These are phyloP conservation scores for Dryobota labecula DNA, from an alignment of 2,888 invertebrate species.

Conservation along the genomic window DNA sequence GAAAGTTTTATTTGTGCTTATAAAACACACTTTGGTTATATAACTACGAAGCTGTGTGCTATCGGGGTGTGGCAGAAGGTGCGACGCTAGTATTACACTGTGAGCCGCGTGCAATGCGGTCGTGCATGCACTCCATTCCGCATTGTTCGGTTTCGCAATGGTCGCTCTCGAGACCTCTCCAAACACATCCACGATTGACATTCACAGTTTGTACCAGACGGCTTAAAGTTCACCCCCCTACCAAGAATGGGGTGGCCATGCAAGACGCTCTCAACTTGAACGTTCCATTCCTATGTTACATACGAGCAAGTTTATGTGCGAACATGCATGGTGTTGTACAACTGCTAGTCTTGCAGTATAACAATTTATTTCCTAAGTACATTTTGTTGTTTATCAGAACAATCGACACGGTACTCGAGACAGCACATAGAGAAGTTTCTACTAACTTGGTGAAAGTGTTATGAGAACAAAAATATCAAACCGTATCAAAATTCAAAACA, in stretches of 20 bases:
- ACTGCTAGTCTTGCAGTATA: conserved; percentile 9
- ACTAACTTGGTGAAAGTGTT: conserved; percentile 40
- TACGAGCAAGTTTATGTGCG: conserved; percentile 33
- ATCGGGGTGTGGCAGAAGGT: conserved; percentile 48
- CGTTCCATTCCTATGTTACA: conserved; percentile 50
- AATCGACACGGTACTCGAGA: conserved; percentile 19
- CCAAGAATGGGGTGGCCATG: conserved; percentile 67
- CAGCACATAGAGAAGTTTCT: conserved; percentile 13
- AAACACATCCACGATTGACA: conserved; percentile 81
- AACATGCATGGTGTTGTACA: conserved; percentile 16
- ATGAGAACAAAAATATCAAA: conserved; percentile 40
- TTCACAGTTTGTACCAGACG: conserved; percentile 79
- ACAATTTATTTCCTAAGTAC: neutral
- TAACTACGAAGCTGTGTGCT: conserved; percentile 41
- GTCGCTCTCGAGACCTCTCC: conserved; percentile 79
- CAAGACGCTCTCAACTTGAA: conserved; percentile 64
- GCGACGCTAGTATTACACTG: conserved; percentile 43
- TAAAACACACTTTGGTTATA: conserved; percentile 39
- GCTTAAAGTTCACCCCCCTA: conserved; percentile 78
- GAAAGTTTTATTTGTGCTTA: conserved; percentile 49
- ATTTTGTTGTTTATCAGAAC: conserved; percentile 21
- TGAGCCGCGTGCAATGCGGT: conserved; percentile 70
- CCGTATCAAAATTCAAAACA: conserved; percentile 45
- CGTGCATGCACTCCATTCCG: conserved; percentile 80
- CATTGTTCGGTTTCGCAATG: conserved; percentile 85